Evolutionary conservation across 2,888 invertebrate species (phyloP).

Genomic region (Erebia epiphron): DNA sequence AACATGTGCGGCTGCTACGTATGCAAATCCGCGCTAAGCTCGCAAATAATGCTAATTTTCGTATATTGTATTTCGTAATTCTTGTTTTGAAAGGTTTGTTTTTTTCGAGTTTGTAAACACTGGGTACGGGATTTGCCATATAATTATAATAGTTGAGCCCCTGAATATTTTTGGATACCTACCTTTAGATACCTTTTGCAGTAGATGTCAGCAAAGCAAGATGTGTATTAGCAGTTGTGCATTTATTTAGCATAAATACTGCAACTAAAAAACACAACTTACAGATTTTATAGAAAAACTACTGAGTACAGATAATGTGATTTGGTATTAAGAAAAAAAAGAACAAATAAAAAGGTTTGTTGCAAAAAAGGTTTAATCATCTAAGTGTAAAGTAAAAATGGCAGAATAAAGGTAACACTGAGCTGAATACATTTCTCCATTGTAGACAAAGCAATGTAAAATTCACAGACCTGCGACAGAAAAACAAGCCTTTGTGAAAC

Average conservation of each 20-base stretch:
- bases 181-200: too few species aligned
- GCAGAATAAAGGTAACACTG: constrained; percentile 34
- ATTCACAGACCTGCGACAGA: constrained; percentile 28
- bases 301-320: not conserved
- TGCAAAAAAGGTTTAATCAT: constrained; percentile 25
- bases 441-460: constrained; percentile 31
- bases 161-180: not conserved
- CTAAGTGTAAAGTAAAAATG: constrained; percentile 39
- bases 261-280: not conserved
- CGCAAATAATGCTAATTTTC: constrained; percentile 62
- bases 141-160: not conserved
- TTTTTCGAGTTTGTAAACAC: constrained; percentile 4
- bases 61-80: constrained; percentile 22
- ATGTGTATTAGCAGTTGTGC: too few species aligned
- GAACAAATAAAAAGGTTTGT: constrained; percentile 35
- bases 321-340: not conserved
- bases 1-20: constrained; percentile 66
- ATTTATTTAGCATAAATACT: too few species aligned
- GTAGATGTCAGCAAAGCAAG: too few species aligned
- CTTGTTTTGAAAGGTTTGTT: not conserved
- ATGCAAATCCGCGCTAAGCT: constrained; percentile 76
- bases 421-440: constrained; percentile 29
- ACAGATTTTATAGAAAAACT: not conserved
- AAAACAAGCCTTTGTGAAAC: constrained; percentile 28
- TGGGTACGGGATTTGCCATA: not conserved